phyloP scores from a whole-genome alignment of 2,888 invertebrate species.

The Agonopterix alstromeriana region DNA sequence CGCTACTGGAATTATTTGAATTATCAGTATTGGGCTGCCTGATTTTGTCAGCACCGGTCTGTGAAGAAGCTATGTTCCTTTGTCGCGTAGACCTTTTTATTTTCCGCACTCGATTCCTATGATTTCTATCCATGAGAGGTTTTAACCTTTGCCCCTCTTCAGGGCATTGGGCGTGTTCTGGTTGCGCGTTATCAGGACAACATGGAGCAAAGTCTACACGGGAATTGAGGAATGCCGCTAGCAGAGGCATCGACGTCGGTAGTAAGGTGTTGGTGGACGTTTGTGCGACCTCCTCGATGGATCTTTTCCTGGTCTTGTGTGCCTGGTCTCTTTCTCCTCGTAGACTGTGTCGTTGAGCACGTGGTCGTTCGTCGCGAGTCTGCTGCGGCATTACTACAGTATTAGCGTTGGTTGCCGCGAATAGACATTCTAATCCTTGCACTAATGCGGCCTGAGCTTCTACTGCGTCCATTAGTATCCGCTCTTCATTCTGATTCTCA shows the following conservation, averaged over 20 bases:
- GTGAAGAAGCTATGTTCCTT: constrained; percentile 50
- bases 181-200: constrained; percentile 37
- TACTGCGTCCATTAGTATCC: constrained; percentile 62
- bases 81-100: constrained; percentile 76
- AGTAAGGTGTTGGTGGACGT: constrained; percentile 81
- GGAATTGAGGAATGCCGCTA: constrained; percentile 80
- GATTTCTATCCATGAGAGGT: constrained; percentile 68
- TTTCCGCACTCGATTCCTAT: constrained; percentile 70
- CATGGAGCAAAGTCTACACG: constrained; percentile 74
- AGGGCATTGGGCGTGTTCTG: constrained; percentile 24
- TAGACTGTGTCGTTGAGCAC: constrained; percentile 54
- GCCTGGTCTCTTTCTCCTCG: constrained; percentile 62
- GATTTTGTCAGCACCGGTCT: constrained; percentile 45
- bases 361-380: constrained; percentile 54
- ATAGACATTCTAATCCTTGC: constrained; percentile 71
- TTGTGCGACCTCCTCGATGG: constrained; percentile 78
- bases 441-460: constrained; percentile 76
- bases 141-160: constrained; percentile 56
- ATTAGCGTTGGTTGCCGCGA: constrained; percentile 67
- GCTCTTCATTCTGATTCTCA: constrained; percentile 60
- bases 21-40: constrained; percentile 39
- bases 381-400: constrained; percentile 67
- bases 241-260: constrained; percentile 77
- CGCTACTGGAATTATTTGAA: constrained; percentile 42
- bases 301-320: constrained; percentile 68